Evolutionary conservation across 1,140 invertebrate genomes (phyloP).

Genomic region (Hypothenemus hampei): DNA sequence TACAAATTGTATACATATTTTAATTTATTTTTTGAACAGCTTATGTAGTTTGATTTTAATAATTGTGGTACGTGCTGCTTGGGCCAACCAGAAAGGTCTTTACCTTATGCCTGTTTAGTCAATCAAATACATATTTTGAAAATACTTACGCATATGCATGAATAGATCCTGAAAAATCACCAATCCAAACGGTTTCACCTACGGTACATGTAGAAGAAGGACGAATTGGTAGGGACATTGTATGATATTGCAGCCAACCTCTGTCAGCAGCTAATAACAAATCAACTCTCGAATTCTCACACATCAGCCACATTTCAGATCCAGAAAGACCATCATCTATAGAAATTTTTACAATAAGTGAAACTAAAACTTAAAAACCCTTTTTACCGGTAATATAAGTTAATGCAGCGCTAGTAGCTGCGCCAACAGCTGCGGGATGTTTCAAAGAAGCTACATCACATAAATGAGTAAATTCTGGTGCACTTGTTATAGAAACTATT

Average conservation of each 20-base stretch:
- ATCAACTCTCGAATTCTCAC: constrained; percentile 65
- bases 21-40: too few relatives aligned
- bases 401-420: constrained; percentile 46
- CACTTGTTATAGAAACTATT: constrained; percentile 84
- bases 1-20: too few relatives aligned
- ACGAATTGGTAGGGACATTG: constrained; percentile 51
- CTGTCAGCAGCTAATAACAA: constrained; percentile 55
- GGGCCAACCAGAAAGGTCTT: too few relatives aligned
- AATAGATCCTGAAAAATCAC: constrained; percentile 73
- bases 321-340: constrained; percentile 45
- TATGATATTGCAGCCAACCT: constrained; percentile 56
- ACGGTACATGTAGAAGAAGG: constrained; percentile 65
- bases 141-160: constrained; percentile 72
- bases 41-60: too few relatives aligned
- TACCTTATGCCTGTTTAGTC: too few relatives aligned
- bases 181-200: constrained; percentile 74
- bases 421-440: constrained; percentile 55
- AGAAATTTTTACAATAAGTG: constrained; percentile 4
- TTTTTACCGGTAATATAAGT: constrained; percentile 42
- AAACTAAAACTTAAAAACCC: not conserved
- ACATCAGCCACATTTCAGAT: constrained; percentile 65
- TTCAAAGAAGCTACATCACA: constrained; percentile 71
- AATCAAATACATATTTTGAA: too few relatives aligned
- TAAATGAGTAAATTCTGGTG: constrained; percentile 89
- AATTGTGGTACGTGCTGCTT: too few relatives aligned